Conservation (phyloP, 2,113 vertebrate genomes). For the Engystomops pustulosus region DNA sequence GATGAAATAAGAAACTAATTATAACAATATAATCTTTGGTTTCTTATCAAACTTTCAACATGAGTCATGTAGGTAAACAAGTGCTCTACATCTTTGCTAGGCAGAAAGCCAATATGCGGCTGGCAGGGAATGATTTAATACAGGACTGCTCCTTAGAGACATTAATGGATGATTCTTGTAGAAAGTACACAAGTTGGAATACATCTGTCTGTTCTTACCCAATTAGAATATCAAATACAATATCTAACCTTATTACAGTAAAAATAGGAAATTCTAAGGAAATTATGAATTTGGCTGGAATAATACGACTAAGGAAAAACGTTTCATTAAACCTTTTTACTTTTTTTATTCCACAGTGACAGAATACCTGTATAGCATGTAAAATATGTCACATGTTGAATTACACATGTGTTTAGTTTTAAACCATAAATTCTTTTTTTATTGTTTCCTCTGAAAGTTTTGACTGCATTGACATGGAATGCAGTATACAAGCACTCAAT, state of each 20-base stretch:
- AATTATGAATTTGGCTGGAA: slow-evolving; percentile 11
- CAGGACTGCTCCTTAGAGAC: neutral
- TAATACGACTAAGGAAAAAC: too few relatives aligned
- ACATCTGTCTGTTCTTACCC: slow-evolving; percentile 4
- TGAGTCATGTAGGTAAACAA: slow-evolving; percentile 2
- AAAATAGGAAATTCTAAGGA: too few relatives aligned
- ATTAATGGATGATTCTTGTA: neutral
- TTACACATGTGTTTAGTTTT: too few relatives aligned
- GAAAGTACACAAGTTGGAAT: neutral
- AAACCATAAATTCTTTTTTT: too few relatives aligned
- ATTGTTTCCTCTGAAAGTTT: too few relatives aligned
- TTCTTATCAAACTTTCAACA: slow-evolving; percentile 12
- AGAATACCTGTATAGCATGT: too few relatives aligned
- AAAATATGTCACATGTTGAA: too few relatives aligned
- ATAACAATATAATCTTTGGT: neutral
- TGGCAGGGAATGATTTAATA: slow-evolving; percentile 7
- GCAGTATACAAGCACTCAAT: too few relatives aligned
- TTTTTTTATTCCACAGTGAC: too few relatives aligned
- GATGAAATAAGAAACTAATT: neutral
- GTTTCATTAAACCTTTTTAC: too few relatives aligned
- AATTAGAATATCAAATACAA: slow-evolving; percentile 4
- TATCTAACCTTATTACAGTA: neutral
- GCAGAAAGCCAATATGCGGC: neutral
- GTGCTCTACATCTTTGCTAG: neutral
- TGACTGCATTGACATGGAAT: too few relatives aligned